phyloP scores from a whole-genome alignment of 2,113 vertebrate species.

The Erythrolamprus reginae region DNA sequence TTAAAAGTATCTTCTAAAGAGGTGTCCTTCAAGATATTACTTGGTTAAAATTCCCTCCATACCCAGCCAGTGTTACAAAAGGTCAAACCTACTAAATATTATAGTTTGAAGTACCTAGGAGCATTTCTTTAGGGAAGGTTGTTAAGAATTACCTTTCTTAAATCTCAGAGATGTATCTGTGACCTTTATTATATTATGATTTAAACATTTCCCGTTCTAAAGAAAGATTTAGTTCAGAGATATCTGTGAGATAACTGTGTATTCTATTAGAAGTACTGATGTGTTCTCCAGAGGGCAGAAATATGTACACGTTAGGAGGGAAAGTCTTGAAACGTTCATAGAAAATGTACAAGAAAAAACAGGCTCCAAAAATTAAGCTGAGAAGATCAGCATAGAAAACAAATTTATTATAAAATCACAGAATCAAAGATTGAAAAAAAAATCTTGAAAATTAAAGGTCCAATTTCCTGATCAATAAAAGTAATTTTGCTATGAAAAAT shows the following conservation, averaged over 20 bases:
- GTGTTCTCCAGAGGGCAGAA: slow-evolving; percentile 22
- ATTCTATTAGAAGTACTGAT: slow-evolving; percentile 41
- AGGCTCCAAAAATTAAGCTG: background rate
- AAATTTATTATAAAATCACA: background rate
- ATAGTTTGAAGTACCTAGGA: background rate
- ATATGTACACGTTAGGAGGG: slow-evolving; percentile 33
- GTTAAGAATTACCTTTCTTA: slow-evolving; percentile 45
- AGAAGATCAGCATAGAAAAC: background rate
- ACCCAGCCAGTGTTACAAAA: background rate
- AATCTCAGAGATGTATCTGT: slow-evolving; percentile 50
- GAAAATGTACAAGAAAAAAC: slow-evolving; percentile 25
- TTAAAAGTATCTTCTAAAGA: background rate
- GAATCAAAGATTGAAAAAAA: background rate
- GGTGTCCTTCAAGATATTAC: background rate
- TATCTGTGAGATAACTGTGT: slow-evolving; percentile 30
- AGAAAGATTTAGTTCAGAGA: slow-evolving; percentile 3
- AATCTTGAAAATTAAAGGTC: background rate
- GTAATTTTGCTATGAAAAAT: background rate
- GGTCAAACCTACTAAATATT: background rate
- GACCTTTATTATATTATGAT: slow-evolving; percentile 56
- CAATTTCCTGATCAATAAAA: background rate
- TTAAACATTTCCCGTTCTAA: slow-evolving; percentile 26
- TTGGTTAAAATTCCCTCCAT: background rate
- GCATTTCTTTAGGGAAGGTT: background rate
- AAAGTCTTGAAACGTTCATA: slow-evolving; percentile 47